phyloP scores from a whole-genome alignment of 30 jellyfish, hydroid and myxozoan species.

The Aurelia coerulea region DNA sequence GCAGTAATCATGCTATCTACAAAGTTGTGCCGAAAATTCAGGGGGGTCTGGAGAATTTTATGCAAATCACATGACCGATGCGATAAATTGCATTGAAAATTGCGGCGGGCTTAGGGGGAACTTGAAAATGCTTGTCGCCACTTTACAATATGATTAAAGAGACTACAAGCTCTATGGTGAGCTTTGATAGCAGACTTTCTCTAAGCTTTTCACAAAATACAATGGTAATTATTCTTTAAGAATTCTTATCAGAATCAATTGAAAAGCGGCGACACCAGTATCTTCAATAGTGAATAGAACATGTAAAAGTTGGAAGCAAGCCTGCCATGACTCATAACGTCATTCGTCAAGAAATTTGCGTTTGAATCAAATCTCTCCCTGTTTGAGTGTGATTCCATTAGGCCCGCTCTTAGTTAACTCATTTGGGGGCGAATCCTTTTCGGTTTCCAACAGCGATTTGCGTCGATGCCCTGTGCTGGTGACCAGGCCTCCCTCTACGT shows the following conservation, averaged over 20 bases:
- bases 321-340: conserved; percentile 39
- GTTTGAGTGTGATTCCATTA: conserved; percentile 26
- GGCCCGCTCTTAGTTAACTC: conserved; percentile 12
- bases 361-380: conserved; percentile 24
- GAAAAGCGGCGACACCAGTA: conserved; percentile 67
- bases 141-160: no score
- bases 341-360: conserved; percentile 8
- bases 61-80: no score
- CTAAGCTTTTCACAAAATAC: conserved; percentile 25
- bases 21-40: no score
- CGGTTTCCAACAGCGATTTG: conserved; percentile 34
- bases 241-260: conserved; percentile 26
- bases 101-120: no score
- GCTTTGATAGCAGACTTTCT: conserved; percentile 16
- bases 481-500: conserved; percentile 70
- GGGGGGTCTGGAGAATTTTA: no score
- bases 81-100: no score
- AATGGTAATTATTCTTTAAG: conserved; percentile 47
- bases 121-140: no score
- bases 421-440: conserved; percentile 55
- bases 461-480: conserved; percentile 43
- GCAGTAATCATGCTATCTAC: no score
- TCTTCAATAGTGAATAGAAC: conserved; percentile 47
- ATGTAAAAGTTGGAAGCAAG: conserved; percentile 8
- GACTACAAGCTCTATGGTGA: no score